Conservation (phyloP, 1,140 invertebrate genomes). For the Centruroides sculpturatus region DNA sequence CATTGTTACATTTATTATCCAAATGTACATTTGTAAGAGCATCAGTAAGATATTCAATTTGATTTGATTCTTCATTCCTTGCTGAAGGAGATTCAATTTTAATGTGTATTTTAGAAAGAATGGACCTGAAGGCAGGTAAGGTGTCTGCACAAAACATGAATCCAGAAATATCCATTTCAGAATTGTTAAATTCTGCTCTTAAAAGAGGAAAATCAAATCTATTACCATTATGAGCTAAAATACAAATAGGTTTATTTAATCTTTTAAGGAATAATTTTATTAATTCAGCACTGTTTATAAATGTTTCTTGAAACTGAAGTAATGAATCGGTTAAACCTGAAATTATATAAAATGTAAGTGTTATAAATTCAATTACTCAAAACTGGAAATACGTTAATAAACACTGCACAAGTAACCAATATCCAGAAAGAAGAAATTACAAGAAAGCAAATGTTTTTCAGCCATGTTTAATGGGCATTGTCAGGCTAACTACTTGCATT, state of each 20-base stretch:
- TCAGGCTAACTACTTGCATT: too few relatives aligned
- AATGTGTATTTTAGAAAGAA: not conserved
- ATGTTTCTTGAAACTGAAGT: slow-evolving; percentile 40
- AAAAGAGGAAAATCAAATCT: slow-evolving; percentile 61
- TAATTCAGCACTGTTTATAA: slow-evolving; percentile 39
- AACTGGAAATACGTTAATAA: too few relatives aligned
- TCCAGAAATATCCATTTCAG: not conserved
- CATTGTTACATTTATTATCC: not conserved
- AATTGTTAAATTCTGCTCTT: slow-evolving; percentile 36
- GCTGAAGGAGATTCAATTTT: not conserved
- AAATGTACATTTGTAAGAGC: too few relatives aligned
- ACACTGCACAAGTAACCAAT: too few relatives aligned
- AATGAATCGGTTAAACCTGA: slow-evolving; percentile 40
- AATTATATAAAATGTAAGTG: too few relatives aligned
- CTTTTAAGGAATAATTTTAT: slow-evolving; percentile 45
- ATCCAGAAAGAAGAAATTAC: too few relatives aligned
- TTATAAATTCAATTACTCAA: too few relatives aligned
- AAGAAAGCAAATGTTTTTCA: too few relatives aligned
- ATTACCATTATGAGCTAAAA: slow-evolving; percentile 67
- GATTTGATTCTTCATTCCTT: not conserved
- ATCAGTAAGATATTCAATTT: not conserved
- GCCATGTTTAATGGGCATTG: too few relatives aligned
- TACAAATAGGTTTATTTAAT: slow-evolving; percentile 46
- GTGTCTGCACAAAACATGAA: slow-evolving; percentile 17
- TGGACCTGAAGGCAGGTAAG: slow-evolving; percentile 10